These are phyloP conservation scores for Chaenodraco wilsoni DNA, from an alignment of 2,797 vertebrate species.

Conservation along the genomic window DNA sequence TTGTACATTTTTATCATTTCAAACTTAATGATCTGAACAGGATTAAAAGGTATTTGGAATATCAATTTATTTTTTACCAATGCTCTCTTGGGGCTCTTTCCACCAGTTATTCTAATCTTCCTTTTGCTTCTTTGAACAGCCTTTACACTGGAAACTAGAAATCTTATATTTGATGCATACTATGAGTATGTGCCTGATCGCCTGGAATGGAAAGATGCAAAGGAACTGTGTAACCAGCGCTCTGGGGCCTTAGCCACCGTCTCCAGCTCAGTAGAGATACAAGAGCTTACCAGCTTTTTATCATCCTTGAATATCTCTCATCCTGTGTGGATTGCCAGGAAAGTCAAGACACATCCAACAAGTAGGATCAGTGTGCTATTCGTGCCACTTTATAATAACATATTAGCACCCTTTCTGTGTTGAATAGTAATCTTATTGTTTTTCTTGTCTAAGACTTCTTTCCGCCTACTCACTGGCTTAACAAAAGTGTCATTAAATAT, in stretches of 20 bases:
- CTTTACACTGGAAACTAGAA: conserved; percentile 59
- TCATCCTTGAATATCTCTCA: conserved; percentile 79
- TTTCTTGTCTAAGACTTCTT: conserved; percentile 26
- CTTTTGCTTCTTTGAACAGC: conserved; percentile 40
- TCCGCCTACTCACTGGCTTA: conserved; percentile 6
- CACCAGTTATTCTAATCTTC: not conserved
- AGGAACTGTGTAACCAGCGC: conserved; percentile 67
- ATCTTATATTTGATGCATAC: conserved; percentile 59
- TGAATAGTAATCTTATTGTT: conserved; percentile 34
- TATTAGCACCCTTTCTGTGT: conserved; percentile 25
- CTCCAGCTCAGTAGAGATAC: conserved; percentile 60
- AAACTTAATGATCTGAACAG: not conserved
- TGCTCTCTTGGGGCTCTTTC: not conserved
- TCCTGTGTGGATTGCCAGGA: conserved; percentile 80
- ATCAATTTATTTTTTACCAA: not conserved
- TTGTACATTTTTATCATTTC: too few species aligned
- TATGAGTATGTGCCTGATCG: conserved; percentile 73
- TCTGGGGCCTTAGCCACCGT: conserved; percentile 73
- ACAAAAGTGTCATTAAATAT: conserved; percentile 19
- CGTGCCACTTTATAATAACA: conserved; percentile 26
- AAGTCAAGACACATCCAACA: conserved; percentile 49
- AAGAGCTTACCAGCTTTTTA: conserved; percentile 75
- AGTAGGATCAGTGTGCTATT: conserved; percentile 68
- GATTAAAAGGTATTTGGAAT: not conserved
- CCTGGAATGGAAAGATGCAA: conserved; percentile 71